These are phyloP conservation scores for Cetoscarus ocellatus DNA, from an alignment of 2,797 vertebrate genomes.

Conservation along the genomic window DNA sequence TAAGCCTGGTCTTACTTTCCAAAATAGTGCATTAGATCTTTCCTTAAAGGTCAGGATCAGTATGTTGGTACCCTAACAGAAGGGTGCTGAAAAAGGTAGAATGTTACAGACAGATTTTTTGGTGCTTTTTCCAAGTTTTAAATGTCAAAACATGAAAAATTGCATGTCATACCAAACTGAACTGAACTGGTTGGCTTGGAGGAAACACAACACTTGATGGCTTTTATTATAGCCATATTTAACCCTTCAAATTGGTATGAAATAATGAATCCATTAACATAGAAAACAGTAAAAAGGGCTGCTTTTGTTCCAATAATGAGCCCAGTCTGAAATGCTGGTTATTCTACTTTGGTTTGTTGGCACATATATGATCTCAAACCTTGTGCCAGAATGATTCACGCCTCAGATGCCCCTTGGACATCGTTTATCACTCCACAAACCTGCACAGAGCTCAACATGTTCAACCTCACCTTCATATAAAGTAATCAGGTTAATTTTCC, in stretches of 20 bases:
- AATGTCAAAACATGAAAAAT: no score
- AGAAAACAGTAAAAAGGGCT: conserved; percentile 33
- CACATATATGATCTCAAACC: conserved; percentile 68
- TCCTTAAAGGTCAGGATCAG: no score
- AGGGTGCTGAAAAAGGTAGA: no score
- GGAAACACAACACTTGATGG: conserved; percentile 1
- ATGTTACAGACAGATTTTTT: no score
- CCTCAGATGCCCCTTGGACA: conserved; percentile 77
- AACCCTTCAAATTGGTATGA: conserved; percentile 47
- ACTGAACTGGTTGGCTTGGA: no score
- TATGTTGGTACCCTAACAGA: no score
- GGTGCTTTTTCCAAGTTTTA: no score
- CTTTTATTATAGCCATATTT: conserved; percentile 12
- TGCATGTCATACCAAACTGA: no score
- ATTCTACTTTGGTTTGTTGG: conserved; percentile 60
- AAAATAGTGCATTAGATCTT: no score
- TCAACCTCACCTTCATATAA: no score
- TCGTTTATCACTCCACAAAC: conserved; percentile 72
- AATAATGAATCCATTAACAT: no score
- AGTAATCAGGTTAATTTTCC: conserved; percentile 70
- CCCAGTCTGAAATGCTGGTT: conserved; percentile 48
- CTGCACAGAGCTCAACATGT: conserved; percentile 46
- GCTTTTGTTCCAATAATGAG: conserved; percentile 40
- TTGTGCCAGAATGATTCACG: conserved; percentile 77
- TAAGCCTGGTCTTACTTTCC: no score